Evolutionary conservation across 2,888 invertebrate species (phyloP).

Genomic region (Morpho helenor): DNA sequence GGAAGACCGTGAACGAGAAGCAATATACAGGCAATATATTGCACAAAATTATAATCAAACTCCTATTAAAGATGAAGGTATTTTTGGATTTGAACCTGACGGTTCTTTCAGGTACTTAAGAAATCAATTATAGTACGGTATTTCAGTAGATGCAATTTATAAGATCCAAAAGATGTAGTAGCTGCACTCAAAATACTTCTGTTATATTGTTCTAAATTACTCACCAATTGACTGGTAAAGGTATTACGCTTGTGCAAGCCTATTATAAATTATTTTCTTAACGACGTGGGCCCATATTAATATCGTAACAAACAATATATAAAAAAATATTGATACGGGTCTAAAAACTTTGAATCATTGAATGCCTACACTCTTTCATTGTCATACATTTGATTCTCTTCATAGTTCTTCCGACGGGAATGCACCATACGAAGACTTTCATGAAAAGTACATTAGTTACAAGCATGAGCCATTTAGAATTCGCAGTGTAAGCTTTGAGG

Average conservation of each 20-base stretch:
- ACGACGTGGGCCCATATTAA: conserved; percentile 3
- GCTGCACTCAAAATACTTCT: conserved; percentile 20
- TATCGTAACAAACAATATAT: not conserved
- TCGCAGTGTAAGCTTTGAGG: conserved; percentile 86
- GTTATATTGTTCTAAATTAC: conserved; percentile 20
- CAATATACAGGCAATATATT: conserved; percentile 62
- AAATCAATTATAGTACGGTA: not conserved
- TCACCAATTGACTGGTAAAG: conserved; percentile 20
- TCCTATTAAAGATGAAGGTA: conserved; percentile 80
- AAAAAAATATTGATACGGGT: conserved; percentile 6
- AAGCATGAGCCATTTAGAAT: conserved; percentile 86
- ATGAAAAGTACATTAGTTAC: conserved; percentile 87
- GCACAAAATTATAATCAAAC: conserved; percentile 76
- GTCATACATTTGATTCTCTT: conserved; percentile 68
- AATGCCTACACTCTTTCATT: conserved; percentile 52
- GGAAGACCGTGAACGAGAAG: conserved; percentile 68
- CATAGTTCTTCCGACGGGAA: conserved; percentile 78
- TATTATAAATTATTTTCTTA: not conserved
- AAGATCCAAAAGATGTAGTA: conserved; percentile 8
- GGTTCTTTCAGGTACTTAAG: conserved; percentile 66
- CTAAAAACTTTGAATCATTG: conserved; percentile 4
- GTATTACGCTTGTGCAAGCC: conserved; percentile 17
- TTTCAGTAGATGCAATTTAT: conserved; percentile 4
- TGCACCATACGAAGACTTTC: conserved; percentile 86
- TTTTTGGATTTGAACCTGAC: conserved; percentile 75